phyloP scores from a whole-genome alignment of 2,797 vertebrate species.

The Enteromius radiatus region DNA sequence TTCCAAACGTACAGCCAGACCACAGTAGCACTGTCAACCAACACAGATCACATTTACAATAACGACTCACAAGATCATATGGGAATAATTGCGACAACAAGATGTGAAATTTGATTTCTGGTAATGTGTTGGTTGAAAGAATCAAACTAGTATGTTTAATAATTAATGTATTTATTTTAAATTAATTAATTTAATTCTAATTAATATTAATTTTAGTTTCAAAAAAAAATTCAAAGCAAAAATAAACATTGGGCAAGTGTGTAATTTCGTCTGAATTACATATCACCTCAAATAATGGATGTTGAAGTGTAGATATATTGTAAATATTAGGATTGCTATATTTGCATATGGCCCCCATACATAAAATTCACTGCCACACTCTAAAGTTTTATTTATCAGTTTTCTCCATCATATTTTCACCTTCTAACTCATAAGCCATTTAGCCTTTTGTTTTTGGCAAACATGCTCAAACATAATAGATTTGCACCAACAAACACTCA shows the following conservation, averaged over 20 bases:
- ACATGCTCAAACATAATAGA: conserved; percentile 38
- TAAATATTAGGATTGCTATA: background rate
- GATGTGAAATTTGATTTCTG: conserved; percentile 6
- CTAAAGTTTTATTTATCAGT: background rate
- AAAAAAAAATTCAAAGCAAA: conserved; percentile 9
- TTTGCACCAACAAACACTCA: conserved; percentile 42
- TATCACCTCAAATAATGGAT: background rate
- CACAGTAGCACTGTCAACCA: conserved; percentile 31
- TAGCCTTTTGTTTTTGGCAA: conserved; percentile 24
- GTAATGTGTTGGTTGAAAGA: background rate
- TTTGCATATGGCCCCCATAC: background rate
- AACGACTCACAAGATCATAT: conserved; percentile 35
- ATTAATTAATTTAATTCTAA: too few species aligned
- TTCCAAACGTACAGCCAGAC: conserved; percentile 23
- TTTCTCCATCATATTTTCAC: conserved; percentile 11
- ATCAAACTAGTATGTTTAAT: background rate
- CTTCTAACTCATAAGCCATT: conserved; percentile 18
- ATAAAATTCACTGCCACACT: background rate
- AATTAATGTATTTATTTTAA: background rate
- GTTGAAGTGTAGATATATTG: background rate
- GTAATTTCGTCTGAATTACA: too few species aligned
- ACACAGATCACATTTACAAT: conserved; percentile 39
- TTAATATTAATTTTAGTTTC: background rate
- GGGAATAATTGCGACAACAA: conserved; percentile 24
- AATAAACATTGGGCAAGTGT: background rate